Base-by-base conservation (phyloP, 2,113 vertebrate genomes). In the Henicopernis longicauda region DNA sequence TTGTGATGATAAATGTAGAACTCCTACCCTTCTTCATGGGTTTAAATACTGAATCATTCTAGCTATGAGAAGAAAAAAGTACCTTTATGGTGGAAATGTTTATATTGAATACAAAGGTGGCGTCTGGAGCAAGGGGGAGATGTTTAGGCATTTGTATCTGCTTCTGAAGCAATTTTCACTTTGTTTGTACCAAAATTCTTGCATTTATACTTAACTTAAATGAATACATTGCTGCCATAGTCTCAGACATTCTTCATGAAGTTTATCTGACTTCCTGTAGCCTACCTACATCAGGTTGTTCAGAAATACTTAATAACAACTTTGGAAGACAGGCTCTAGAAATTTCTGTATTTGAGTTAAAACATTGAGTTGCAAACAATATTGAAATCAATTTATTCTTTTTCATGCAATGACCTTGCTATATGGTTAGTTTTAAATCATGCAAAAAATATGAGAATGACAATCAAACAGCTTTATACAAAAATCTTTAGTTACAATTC, bases 101-200 rank as follows among this genome's bases (percentile, higher is more conserved):
- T 61, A 19, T 10, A 58, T 0, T 40, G 7, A 76, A 78, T 69
- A 8, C 5, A 58, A 58, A 88, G 19, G 14, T 40, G 26, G 3
- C 3, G 13, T 45, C 7, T 40, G 5, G 4, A 3, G 13, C 10
- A 23, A 61, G 4, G 8, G 3, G 8, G 4, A 26, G 13, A 45
- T 27, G 6, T 71, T 71, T 66, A 65, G 7, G 17, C 7, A 18
- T 94, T 58, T 76, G 34, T 10, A 19, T n/a, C 25, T 71, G 11
- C 12, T 63, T 86, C 79, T 92, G 66, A 88, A 88, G 6, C 0
- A 57, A 50, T 58, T 88, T 82, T 67, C 16, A 29, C 7, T 44
- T 85, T 59, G 9, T 52, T 66, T 52, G 17, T 80, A 20, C 20
- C 6, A 73, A 44, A 65, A 76, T 34, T 32, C 9, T 16, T 54